Evolutionary conservation across 2,113 vertebrate genomes (phyloP).

Genomic region (Tachuris rubrigastra): DNA sequence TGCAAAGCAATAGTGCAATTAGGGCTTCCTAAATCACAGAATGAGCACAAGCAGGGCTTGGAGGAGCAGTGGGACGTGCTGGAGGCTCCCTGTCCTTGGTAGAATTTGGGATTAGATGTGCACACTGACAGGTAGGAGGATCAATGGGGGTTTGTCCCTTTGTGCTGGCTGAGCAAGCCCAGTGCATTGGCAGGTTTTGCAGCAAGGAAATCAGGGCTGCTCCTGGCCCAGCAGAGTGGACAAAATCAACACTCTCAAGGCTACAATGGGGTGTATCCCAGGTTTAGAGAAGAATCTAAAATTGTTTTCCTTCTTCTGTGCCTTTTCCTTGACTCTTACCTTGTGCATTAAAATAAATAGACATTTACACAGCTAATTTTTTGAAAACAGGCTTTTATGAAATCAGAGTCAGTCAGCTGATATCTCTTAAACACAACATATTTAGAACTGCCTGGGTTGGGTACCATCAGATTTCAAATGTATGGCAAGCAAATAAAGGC

Average conservation of each 20-base stretch:
- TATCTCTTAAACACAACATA: neutral
- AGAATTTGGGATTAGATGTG: neutral
- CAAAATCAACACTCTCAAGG: neutral
- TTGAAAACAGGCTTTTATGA: neutral
- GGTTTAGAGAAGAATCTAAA: neutral
- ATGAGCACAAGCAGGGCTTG: neutral
- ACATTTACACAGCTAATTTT: accelerated
- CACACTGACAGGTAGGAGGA: neutral
- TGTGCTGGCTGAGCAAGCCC: neutral
- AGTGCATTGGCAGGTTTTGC: neutral
- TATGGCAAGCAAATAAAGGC: neutral
- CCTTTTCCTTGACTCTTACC: neutral
- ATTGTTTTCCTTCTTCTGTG: neutral
- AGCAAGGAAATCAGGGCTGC: neutral
- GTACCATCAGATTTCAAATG: neutral
- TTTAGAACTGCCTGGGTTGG: neutral
- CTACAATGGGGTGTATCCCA: neutral
- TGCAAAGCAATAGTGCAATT: neutral
- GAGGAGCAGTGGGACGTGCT: neutral
- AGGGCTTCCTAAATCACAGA: neutral
- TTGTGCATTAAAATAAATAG: neutral
- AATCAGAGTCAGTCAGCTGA: neutral
- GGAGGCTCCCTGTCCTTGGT: neutral
- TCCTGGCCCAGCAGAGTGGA: neutral
- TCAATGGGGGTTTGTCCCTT: neutral